Evolutionary conservation across 2,888 invertebrate species (phyloP).

Genomic region (Dynastes hyllus): DNA sequence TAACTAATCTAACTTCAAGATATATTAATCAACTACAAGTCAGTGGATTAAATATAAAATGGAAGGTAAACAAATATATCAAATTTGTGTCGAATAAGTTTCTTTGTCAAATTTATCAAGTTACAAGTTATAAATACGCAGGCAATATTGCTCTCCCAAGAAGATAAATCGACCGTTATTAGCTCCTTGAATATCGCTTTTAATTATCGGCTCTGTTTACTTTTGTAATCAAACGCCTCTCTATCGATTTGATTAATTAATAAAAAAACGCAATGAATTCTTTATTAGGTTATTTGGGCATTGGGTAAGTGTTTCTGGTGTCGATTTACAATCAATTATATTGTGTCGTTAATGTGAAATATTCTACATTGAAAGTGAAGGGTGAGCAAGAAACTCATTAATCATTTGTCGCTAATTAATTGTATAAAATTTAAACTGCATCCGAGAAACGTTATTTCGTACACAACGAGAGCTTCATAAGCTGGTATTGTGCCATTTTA

Average conservation of each 20-base stretch:
- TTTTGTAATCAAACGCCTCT: conserved; percentile 28
- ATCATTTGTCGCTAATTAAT: conserved; percentile 5
- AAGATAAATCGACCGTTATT: conserved; percentile 16
- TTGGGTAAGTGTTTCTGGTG: conserved; percentile 1
- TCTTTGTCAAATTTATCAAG: conserved; percentile 7
- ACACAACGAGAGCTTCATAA: background rate
- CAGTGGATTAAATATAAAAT: too few species aligned
- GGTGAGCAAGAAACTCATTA: conserved; percentile 9
- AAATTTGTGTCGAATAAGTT: conserved; percentile 1
- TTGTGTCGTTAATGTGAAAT: conserved; percentile 11
- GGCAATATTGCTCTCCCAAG: conserved; percentile 6
- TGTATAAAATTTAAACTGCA: background rate
- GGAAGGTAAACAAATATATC: background rate
- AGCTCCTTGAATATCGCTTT: conserved; percentile 37
- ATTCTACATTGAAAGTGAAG: conserved; percentile 8
- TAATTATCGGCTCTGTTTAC: conserved; percentile 43
- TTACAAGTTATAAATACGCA: conserved; percentile 23
- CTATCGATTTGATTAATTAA: conserved; percentile 38
- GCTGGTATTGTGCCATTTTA: too few species aligned
- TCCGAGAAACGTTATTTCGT: background rate
- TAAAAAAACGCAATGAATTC: conserved; percentile 24
- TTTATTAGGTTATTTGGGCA: background rate
- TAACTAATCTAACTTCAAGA: too few species aligned
- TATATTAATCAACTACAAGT: too few species aligned
- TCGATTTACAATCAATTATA: conserved; percentile 8